Evolutionary conservation across 2,888 invertebrate genomes (phyloP).

Genomic region (Amaurobius ferox): DNA sequence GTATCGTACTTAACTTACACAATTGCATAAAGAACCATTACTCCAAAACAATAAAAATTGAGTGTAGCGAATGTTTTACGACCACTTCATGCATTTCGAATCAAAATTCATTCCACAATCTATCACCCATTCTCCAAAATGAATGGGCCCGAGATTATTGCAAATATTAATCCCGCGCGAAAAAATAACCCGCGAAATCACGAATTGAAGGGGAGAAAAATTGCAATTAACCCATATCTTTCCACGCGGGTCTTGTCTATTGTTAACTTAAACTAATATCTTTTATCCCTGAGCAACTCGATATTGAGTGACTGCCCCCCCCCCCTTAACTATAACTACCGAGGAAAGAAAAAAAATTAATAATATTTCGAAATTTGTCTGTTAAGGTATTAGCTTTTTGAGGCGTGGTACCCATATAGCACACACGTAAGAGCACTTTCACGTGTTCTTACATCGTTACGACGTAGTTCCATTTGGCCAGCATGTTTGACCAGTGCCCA

Average conservation of each 20-base stretch:
- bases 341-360: slow-evolving; percentile 20
- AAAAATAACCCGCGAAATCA: not conserved
- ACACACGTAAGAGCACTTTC: slow-evolving; percentile 33
- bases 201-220: slow-evolving; percentile 7
- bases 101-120: not conserved
- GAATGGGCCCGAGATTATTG: not conserved
- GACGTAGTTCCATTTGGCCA: slow-evolving; percentile 38
- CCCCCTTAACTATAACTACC: not conserved
- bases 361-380: slow-evolving; percentile 32
- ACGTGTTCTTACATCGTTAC: slow-evolving; percentile 2
- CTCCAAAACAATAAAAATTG: too few relatives aligned
- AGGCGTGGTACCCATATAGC: slow-evolving; percentile 49
- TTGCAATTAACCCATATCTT: slow-evolving; percentile 55
- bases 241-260: slow-evolving; percentile 8
- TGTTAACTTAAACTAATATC: slow-evolving; percentile 60
- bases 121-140: slow-evolving; percentile 21
- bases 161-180: not conserved
- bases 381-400: slow-evolving; percentile 10
- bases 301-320: slow-evolving; percentile 15
- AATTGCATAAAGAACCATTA: too few relatives aligned
- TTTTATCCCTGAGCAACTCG: slow-evolving; percentile 33
- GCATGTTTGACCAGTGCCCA: slow-evolving; percentile 59
- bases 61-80: too few relatives aligned
- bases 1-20: too few relatives aligned
- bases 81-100: not conserved